phyloP scores from a whole-genome alignment of 2,888 invertebrate species.

The Lumbricus terrestris region DNA sequence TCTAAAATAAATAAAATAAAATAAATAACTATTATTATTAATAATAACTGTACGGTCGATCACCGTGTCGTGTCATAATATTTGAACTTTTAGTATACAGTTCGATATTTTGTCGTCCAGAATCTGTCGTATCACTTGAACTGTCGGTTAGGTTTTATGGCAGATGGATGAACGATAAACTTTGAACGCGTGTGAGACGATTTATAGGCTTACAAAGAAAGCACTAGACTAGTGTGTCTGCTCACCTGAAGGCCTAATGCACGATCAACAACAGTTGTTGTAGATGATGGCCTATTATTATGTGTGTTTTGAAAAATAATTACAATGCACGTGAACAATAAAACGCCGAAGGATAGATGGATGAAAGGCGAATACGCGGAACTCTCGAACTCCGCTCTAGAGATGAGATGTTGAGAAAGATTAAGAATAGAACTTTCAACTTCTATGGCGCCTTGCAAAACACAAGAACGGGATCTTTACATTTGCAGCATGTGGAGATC shows the following conservation, averaged over 20 bases:
- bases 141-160: neutral
- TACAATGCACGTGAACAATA: neutral
- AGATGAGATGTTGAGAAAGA: neutral
- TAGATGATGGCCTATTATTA: neutral
- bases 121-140: neutral
- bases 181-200: neutral
- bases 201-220: neutral
- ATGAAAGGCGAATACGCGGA: neutral
- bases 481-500: too few relatives aligned
- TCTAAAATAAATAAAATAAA: too few relatives aligned
- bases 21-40: too few relatives aligned
- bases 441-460: too few relatives aligned
- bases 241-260: neutral
- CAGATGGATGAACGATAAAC: neutral
- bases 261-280: neutral
- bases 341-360: too few relatives aligned
- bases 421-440: too few relatives aligned
- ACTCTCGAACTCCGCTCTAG: neutral
- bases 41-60: too few relatives aligned
- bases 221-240: too few relatives aligned
- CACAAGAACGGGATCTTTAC: too few relatives aligned
- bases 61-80: neutral
- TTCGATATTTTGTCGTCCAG: neutral
- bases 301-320: neutral
- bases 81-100: neutral